These are phyloP conservation scores for Phylloscopus trochiloides DNA, from an alignment of 2,113 vertebrate species.

Conservation along the genomic window DNA sequence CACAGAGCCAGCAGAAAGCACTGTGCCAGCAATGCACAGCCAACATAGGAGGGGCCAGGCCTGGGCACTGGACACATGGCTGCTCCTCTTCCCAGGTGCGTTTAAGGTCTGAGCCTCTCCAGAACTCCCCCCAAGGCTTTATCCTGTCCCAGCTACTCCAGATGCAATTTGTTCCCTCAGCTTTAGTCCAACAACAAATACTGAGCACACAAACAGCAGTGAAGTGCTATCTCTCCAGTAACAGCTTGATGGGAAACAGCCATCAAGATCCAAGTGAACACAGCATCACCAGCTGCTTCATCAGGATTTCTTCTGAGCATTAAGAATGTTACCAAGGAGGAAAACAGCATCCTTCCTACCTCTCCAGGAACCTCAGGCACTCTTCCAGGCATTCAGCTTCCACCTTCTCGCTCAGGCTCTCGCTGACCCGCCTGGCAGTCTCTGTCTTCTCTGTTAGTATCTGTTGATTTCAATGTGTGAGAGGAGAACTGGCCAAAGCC, in stretches of 20 bases:
- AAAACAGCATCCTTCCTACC: slow-evolving; percentile 22
- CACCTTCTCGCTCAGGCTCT: neutral
- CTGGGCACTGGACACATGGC: neutral
- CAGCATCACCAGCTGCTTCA: neutral
- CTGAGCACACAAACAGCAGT: neutral
- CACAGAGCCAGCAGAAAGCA: neutral
- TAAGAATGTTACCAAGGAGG: neutral
- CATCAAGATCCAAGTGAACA: neutral
- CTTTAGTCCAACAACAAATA: neutral
- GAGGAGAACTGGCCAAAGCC: neutral
- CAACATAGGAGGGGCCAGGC: neutral
- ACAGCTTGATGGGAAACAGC: neutral
- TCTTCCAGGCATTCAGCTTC: slow-evolving; percentile 31
- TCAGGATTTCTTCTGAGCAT: neutral
- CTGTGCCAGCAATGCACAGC: neutral
- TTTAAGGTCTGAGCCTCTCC: neutral
- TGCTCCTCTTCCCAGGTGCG: neutral
- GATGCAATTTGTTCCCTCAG: neutral
- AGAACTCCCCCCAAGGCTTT: neutral
- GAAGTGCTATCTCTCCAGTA: accelerated
- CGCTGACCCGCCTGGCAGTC: neutral
- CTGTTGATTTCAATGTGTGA: neutral
- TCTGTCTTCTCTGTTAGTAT: neutral
- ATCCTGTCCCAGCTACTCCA: neutral
- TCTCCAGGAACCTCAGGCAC: slow-evolving; percentile 41